Conservation (phyloP, 2,113 vertebrate genomes). For the Burhinus oedicnemus region DNA sequence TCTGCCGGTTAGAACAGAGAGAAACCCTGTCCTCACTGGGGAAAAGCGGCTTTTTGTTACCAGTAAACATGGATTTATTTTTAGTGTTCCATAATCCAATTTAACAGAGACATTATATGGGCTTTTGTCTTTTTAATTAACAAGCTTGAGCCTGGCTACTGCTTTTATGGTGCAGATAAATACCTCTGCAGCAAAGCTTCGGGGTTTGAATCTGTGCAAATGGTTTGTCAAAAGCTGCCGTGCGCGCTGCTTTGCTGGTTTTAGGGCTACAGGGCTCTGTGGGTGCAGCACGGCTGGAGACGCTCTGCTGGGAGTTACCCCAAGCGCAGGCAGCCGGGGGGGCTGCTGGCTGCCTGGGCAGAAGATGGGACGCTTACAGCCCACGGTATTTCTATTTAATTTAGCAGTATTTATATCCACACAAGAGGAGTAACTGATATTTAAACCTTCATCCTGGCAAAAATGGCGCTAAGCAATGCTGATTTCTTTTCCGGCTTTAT, state of each 20-base stretch:
- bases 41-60: too few relatives aligned
- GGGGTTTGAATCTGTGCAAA: neutral
- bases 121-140: neutral
- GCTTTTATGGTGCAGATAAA: neutral
- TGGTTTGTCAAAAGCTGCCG: neutral
- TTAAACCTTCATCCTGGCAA: neutral
- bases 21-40: neutral
- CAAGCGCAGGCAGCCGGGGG: fast-evolving
- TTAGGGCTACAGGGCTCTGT: neutral
- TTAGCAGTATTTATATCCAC: neutral
- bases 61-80: neutral
- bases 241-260: fast-evolving
- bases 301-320: neutral
- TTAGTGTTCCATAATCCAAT: neutral
- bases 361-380: neutral
- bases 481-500: neutral
- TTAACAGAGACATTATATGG: neutral
- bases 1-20: neutral
- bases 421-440: neutral
- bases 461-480: neutral
- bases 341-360: neutral
- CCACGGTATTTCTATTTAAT: neutral
- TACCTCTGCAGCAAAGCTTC: neutral
- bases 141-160: neutral
- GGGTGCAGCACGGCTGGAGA: neutral